These are phyloP conservation scores for Cactoblastis cactorum DNA, from an alignment of 2,888 invertebrate genomes.

Conservation along the genomic window DNA sequence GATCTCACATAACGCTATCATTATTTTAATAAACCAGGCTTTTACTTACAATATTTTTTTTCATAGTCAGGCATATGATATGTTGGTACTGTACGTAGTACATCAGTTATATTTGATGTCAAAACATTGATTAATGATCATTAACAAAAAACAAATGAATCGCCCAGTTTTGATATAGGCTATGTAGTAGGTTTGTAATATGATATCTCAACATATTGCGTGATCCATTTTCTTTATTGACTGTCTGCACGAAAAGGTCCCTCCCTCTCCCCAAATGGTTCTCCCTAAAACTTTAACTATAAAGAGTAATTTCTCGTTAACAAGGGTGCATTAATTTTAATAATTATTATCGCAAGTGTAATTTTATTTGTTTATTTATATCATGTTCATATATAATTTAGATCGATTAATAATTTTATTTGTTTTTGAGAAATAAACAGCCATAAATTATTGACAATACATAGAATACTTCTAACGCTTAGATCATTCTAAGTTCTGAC, in stretches of 20 bases:
- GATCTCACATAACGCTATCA: too few relatives aligned
- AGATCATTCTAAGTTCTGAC: too few relatives aligned
- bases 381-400: not conserved
- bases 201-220: not conserved
- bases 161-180: not conserved
- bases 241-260: not conserved
- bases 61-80: too few relatives aligned
- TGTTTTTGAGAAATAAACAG: too few relatives aligned
- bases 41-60: too few relatives aligned
- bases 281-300: not conserved
- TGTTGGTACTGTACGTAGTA: too few relatives aligned
- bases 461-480: too few relatives aligned
- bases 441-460: too few relatives aligned
- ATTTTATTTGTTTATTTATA: not conserved
- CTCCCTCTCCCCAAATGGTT: not conserved
- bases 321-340: constrained; percentile 13
- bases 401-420: not conserved
- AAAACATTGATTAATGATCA: too few relatives aligned
- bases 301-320: not conserved
- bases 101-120: too few relatives aligned
- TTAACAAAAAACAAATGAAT: constrained; percentile 3
- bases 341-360: constrained; percentile 14
- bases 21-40: too few relatives aligned
- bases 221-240: constrained; percentile 1
- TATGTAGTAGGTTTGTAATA: not conserved